These are phyloP conservation scores for Synanthedon tipuliformis DNA, from an alignment of 2,888 invertebrate genomes.

Conservation along the genomic window DNA sequence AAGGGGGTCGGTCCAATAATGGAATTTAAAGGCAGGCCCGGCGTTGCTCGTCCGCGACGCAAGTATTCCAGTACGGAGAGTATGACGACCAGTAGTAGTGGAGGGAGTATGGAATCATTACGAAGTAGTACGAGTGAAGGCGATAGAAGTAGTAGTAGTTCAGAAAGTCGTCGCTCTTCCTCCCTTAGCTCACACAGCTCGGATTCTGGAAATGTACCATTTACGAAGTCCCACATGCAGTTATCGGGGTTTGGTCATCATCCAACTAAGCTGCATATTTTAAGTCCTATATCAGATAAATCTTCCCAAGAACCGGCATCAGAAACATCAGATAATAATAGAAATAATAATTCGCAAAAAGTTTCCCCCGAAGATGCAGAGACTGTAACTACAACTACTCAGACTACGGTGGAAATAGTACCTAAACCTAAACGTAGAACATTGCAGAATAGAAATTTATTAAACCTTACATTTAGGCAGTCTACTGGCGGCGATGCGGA, in stretches of 20 bases:
- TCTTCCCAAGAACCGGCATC: conserved; percentile 88
- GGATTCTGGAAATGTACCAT: conserved; percentile 77
- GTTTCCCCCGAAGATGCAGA: conserved; percentile 77
- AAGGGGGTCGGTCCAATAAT: conserved; percentile 71
- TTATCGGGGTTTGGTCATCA: conserved; percentile 79
- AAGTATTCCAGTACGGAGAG: conserved; percentile 85
- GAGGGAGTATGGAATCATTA: conserved; percentile 88
- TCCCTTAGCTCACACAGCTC: conserved; percentile 89
- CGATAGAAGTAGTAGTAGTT: conserved; percentile 86
- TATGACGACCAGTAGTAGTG: conserved; percentile 88
- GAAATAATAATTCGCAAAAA: conserved; percentile 82
- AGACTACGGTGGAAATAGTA: conserved; percentile 61
- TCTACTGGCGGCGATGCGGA: conserved; percentile 77
- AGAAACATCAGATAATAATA: conserved; percentile 84
- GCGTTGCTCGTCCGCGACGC: conserved; percentile 64
- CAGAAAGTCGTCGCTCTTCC: conserved; percentile 85
- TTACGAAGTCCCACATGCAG: conserved; percentile 72
- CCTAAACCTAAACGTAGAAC: conserved; percentile 74
- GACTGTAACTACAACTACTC: conserved; percentile 46
- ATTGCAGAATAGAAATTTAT: conserved; percentile 81
- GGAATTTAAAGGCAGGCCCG: conserved; percentile 74
- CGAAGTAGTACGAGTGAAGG: conserved; percentile 90
- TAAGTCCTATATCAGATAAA: conserved; percentile 91
- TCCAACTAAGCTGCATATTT: conserved; percentile 82
- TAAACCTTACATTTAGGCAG: conserved; percentile 75